Evolutionary conservation across 2,797 vertebrate species (phyloP).

Genomic region (Meda fulgida): DNA sequence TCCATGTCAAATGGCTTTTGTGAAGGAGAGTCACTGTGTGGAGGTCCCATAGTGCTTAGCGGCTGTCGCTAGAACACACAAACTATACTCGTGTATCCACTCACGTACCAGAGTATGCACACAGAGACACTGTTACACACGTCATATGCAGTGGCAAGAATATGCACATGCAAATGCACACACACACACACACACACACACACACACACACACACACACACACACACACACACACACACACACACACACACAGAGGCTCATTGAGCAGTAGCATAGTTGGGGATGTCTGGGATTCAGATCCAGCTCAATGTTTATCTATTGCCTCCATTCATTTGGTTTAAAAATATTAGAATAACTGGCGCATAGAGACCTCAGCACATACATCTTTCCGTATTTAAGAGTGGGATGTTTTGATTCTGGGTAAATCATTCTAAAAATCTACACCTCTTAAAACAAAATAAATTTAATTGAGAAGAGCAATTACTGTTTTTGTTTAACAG

Average conservation of each 20-base stretch:
- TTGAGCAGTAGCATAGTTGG: constrained; percentile 23
- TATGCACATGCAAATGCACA: constrained; percentile 9
- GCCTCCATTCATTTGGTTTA: constrained; percentile 41
- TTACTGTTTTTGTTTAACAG: no score
- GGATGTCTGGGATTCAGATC: constrained; percentile 46
- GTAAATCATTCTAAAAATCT: neutral
- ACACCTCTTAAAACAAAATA: neutral
- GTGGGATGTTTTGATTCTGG: constrained; percentile 39
- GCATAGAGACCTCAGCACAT: constrained; percentile 26
- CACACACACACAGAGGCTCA: constrained; percentile 49
- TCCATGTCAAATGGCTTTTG: constrained; percentile 73
- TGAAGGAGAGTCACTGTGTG: constrained; percentile 67
- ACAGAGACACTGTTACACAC: constrained; percentile 42
- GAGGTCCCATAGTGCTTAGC: constrained; percentile 63
- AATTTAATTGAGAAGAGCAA: neutral
- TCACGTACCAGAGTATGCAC: constrained; percentile 10
- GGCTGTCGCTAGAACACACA: constrained; percentile 56
- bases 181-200: neutral
- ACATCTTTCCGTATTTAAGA: constrained; percentile 42
- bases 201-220: neutral
- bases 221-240: neutral
- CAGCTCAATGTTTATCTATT: constrained; percentile 47
- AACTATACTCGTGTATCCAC: constrained; percentile 42
- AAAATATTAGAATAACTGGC: constrained; percentile 42
- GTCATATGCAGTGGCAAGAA: constrained; percentile 35